Base-by-base conservation (phyloP, 1,140 invertebrate species). In the Planococcus citri region DNA sequence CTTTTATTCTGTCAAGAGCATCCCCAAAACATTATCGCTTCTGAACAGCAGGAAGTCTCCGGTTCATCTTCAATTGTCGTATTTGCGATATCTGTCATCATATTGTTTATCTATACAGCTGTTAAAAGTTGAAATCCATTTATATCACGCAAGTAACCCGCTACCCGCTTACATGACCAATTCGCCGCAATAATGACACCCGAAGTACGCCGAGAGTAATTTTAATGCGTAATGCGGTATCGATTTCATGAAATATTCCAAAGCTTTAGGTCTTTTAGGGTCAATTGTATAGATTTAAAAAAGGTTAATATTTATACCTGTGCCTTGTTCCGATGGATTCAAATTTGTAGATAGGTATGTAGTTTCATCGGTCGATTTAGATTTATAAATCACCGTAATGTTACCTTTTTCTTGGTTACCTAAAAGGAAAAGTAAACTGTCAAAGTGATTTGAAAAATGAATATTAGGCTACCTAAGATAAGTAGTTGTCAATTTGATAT, bases 51-150 rank as follows among this genome's bases (percentile, higher is more conserved):
- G 41, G 41, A 51, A 3, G 41, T 51, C 17, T 51, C 2, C 6
- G 17, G 4, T 9, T 51, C 41, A 51, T 51, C 41, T 51, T 51
- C 41, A 51, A 51, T 51, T 51, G 2, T 17, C 41, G 41, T 51
- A 51, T 51, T 51, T 51, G n/a, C 41, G 41, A 14, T 51, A 51
- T 51, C 41, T 51, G 41, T 51, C 41, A 51, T 51, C 41, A 51
- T 51, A 51, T 51, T 51, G 41, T 51, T 51, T 51, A 51, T 51
- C n/a, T n/a, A 17, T 51, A 51, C 41, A 51, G 41, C 41, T 51
- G 41, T 51, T 51, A 3, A n/a, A 20, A 17, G n/a, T 51, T 14
- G 41, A 51, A 51, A 51, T 51, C 41, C 12, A 51, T 51, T 51
- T 51, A 51, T 51, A 17, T 51, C 41, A 17, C 2, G n/a, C 4